Evolutionary conservation across 2,113 vertebrate genomes (phyloP).

Genomic region (Alosa alosa): DNA sequence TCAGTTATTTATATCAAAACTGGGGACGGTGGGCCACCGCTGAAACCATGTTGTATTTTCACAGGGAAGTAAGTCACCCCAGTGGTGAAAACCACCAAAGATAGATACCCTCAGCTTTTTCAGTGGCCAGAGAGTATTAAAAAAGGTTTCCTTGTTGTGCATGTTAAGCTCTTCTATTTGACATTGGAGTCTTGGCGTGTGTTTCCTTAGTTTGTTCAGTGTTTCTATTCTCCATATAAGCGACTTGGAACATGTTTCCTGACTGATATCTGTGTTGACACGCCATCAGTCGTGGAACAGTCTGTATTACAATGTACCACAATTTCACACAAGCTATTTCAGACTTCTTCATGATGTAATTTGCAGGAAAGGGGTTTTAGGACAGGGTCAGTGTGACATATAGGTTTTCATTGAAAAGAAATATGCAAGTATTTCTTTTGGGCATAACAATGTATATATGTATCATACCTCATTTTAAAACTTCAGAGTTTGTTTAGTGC

Average conservation of each 20-base stretch:
- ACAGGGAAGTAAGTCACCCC: background rate
- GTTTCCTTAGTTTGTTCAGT: slow-evolving; percentile 11
- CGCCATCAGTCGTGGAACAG: background rate
- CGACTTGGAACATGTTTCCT: background rate
- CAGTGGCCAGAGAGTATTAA: background rate
- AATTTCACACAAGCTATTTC: background rate
- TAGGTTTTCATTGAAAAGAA: background rate
- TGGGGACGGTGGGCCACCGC: background rate
- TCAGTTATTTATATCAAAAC: background rate
- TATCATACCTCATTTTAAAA: background rate
- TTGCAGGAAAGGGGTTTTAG: background rate
- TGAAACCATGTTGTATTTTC: background rate
- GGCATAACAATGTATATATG: background rate
- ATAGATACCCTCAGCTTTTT: background rate
- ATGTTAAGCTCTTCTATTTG: background rate
- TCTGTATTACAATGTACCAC: background rate
- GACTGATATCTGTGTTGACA: slow-evolving; percentile 12
- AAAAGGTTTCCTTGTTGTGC: background rate
- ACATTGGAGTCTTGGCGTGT: background rate
- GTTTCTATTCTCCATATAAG: background rate
- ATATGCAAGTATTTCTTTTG: background rate
- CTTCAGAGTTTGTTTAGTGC: background rate
- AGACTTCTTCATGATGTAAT: background rate
- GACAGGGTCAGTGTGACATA: background rate
- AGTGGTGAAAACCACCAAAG: background rate